These are phyloP conservation scores for Prunella himalayana DNA, from an alignment of 2,113 vertebrate species.

Conservation along the genomic window DNA sequence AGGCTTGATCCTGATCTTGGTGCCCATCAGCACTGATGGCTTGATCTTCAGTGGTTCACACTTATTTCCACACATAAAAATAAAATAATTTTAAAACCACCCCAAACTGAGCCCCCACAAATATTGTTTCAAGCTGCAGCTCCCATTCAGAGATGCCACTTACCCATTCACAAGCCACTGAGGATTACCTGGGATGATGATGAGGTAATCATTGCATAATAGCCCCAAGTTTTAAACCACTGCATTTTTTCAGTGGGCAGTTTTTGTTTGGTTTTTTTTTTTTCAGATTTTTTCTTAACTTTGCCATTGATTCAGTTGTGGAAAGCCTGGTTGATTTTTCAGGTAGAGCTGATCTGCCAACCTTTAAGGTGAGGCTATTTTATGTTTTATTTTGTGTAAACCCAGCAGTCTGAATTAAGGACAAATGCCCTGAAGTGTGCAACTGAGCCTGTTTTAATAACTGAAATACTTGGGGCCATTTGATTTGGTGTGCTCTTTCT, in stretches of 20 bases:
- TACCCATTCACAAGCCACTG: background rate
- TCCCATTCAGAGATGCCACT: background rate
- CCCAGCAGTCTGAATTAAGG: background rate
- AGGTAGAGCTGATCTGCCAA: background rate
- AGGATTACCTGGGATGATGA: background rate
- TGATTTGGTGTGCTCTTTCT: background rate
- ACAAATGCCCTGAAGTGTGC: background rate
- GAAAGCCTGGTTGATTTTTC: background rate
- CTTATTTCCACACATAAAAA: background rate
- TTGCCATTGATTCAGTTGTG: background rate
- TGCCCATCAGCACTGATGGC: background rate
- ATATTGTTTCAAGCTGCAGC: background rate
- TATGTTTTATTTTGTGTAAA: background rate
- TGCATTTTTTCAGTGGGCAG: background rate
- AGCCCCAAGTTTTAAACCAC: background rate
- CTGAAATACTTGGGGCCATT: background rate
- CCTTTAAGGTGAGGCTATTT: background rate
- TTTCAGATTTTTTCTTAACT: background rate
- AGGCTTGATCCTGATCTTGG: background rate
- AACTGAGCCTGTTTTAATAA: background rate
- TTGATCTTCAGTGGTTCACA: background rate
- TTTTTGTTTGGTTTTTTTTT: background rate
- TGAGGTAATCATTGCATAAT: fast-evolving
- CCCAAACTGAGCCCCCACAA: fast-evolving
- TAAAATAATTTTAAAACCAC: background rate